These are phyloP conservation scores for Podarcis siculus DNA, from an alignment of 2,797 vertebrate genomes.

Conservation along the genomic window DNA sequence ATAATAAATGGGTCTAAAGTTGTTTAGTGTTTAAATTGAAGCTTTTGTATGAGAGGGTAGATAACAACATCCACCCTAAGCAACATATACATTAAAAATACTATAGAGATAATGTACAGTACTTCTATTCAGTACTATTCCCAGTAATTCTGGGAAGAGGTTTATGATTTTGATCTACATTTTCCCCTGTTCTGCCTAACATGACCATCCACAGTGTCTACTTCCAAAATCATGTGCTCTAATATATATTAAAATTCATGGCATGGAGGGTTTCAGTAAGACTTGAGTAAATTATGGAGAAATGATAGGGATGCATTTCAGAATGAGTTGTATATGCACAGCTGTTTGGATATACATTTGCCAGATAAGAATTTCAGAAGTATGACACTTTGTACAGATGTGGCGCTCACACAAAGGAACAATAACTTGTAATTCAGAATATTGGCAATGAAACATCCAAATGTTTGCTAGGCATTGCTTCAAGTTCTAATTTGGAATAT, in stretches of 20 bases:
- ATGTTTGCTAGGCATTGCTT: not conserved
- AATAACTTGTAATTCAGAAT: not conserved
- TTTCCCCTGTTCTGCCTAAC: too few relatives aligned
- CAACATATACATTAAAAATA: not conserved
- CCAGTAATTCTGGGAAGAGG: too few relatives aligned
- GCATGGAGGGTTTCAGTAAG: not conserved
- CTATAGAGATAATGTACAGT: not conserved
- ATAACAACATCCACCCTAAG: not conserved
- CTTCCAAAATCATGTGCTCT: not conserved
- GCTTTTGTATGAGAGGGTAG: not conserved
- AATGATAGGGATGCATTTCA: not conserved
- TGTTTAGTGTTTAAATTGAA: not conserved
- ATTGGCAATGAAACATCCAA: not conserved
- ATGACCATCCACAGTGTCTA: too few relatives aligned
- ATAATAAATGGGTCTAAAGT: not conserved
- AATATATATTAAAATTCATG: not conserved
- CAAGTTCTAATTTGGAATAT: not conserved
- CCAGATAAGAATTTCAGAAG: not conserved
- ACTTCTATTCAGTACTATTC: too few relatives aligned
- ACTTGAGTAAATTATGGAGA: not conserved
- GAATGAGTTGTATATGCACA: not conserved
- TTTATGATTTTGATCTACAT: too few relatives aligned
- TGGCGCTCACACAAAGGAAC: not conserved
- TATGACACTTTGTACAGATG: not conserved
- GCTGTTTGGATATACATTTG: not conserved